Evolutionary conservation across 2,888 invertebrate genomes (phyloP), one percentile per base, ranked within the genome.

Genomic region (Mesopsocus fuscifrons): DNA sequence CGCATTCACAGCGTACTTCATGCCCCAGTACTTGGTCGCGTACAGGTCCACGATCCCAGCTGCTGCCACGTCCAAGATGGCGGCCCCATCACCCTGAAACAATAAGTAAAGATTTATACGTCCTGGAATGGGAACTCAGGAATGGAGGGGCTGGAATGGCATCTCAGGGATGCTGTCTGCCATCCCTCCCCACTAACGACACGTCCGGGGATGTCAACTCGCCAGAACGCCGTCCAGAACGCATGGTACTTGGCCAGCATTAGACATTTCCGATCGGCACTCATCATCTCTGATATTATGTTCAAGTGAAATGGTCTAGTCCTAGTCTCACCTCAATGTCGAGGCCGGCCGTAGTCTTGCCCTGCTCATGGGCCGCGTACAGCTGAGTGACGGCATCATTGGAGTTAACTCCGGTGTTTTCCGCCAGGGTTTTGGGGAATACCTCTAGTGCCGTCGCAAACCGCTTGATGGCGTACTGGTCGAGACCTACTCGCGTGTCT

Each of bases 401-500:
- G 9, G 82, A 77, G 61, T 84, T 84, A 23, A 82, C 72, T 18
- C 98, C 98, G 35, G 88, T 80, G 60, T 97, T 98, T 51, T 97
- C 94, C 2, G 95, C 87, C 44, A 99, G 65, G 1, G 87, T 80
- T 59, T 88, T 85, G 0, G 95, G 89, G 53, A 98, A 78, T 13
- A 41, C 46, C 64, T 97, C 94, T 11, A 98, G 65, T 2, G 95
- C 88, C 0, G 72, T 66, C 8, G 83, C 83, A 60, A 94, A 98
- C 61, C 91, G 92, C 50, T 91, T 74, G 11, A 95, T 85, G 9
- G 97, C 87, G 62, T 98, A 99, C 57, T 98, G 97, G 56, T 95
- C 92, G 46, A 98, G 65, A 1, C 97, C 97, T 1, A 94, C 87
- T 44, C 89, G 67, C 4, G 87, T 88, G 55, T 92, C 88, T 1